Conservation (phyloP, 2,797 vertebrate genomes). For the Amblyopsis hoosieri region DNA sequence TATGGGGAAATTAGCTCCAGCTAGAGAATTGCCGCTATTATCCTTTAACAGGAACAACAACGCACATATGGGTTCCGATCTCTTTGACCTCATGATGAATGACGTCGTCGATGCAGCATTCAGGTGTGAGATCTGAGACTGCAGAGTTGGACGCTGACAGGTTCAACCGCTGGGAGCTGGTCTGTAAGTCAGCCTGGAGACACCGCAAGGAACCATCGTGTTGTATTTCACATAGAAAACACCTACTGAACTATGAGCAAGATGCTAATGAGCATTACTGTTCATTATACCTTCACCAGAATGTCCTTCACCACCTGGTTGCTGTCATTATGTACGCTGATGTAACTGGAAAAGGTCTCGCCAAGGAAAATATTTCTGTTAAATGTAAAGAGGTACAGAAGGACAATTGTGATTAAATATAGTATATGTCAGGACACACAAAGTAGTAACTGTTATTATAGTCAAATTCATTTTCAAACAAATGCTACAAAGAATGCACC, state of each 20-base stretch:
- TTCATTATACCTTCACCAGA: slow-evolving; percentile 88
- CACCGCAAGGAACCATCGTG: neutral
- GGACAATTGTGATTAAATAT: neutral
- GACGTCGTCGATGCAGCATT: slow-evolving; percentile 96
- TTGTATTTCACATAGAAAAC: neutral
- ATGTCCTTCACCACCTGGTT: slow-evolving; percentile 95
- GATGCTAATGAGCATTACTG: neutral
- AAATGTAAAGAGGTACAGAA: neutral
- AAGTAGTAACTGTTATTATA: neutral
- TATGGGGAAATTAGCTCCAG: no score
- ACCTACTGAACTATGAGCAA: neutral
- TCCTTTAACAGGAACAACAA: neutral
- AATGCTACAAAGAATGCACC: slow-evolving; percentile 15
- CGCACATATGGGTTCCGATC: slow-evolving; percentile 98
- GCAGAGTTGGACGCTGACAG: slow-evolving; percentile 93
- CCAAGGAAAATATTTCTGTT: slow-evolving; percentile 97
- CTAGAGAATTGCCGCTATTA: no score
- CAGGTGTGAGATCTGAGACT: slow-evolving; percentile 91
- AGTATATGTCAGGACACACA: neutral
- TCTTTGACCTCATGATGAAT: slow-evolving; percentile 99
- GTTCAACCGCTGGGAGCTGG: slow-evolving; percentile 96
- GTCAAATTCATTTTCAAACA: neutral
- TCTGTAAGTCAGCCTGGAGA: slow-evolving; percentile 93
- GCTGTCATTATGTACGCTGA: slow-evolving; percentile 98
- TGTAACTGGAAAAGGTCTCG: slow-evolving; percentile 98